These are phyloP conservation scores for Laupala kohalensis DNA, from an alignment of 1,140 invertebrate genomes.

Conservation along the genomic window DNA sequence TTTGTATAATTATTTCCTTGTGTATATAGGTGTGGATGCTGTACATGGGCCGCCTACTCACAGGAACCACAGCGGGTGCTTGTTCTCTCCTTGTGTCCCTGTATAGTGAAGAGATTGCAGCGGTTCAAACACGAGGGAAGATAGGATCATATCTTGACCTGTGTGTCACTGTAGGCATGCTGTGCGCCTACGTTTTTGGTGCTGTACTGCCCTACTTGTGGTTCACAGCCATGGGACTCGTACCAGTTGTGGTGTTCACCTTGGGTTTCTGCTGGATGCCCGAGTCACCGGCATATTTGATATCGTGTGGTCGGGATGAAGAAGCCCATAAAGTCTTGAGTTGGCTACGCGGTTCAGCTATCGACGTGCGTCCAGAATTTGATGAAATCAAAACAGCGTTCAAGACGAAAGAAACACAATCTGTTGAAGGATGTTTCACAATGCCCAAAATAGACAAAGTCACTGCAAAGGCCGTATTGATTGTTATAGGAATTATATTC, in stretches of 20 bases:
- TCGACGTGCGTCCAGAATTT: slow-evolving; percentile 24
- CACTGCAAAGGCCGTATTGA: neutral
- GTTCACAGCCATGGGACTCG: slow-evolving; percentile 36
- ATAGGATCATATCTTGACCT: slow-evolving; percentile 26
- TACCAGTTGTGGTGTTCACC: slow-evolving; percentile 43
- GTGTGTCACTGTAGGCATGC: slow-evolving; percentile 42
- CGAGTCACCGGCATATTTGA: slow-evolving; percentile 62
- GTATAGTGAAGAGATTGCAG: slow-evolving; percentile 50
- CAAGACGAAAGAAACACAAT: too few species aligned
- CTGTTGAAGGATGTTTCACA: slow-evolving; percentile 15
- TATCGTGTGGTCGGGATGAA: slow-evolving; percentile 37
- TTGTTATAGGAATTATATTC: neutral
- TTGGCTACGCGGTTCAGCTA: slow-evolving; percentile 41
- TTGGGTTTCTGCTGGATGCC: slow-evolving; percentile 54
- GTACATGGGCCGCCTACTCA: neutral
- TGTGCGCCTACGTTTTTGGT: slow-evolving; percentile 52
- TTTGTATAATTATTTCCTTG: too few species aligned
- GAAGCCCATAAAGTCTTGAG: slow-evolving; percentile 46
- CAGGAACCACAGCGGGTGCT: neutral
- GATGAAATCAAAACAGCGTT: too few species aligned
- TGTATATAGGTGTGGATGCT: neutral
- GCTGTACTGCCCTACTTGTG: slow-evolving; percentile 38
- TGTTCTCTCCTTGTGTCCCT: slow-evolving; percentile 28
- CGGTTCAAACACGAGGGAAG: slow-evolving; percentile 25
- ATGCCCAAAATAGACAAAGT: neutral